A percentile compares a stretch with the other conserved stretches of the same genome.
These are phyloP conservation scores for Caenorhabditis imperialis DNA, from an alignment of 2,888 invertebrate genomes.

Conservation along the genomic window DNA sequence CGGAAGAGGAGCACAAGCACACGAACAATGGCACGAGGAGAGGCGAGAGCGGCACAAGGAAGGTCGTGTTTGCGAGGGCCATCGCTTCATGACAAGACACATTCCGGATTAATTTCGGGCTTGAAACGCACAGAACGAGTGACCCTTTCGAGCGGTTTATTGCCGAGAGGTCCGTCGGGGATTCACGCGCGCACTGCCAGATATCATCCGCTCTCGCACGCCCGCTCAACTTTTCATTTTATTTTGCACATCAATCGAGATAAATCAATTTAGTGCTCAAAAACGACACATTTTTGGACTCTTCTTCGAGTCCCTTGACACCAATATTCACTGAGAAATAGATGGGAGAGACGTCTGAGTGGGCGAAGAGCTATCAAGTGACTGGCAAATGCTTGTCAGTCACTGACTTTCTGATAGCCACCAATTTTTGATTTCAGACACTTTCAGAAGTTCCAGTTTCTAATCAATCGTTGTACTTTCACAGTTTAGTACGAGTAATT, in stretches of 20 bases:
- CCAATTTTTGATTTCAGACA: no score
- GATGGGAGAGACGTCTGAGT: background rate
- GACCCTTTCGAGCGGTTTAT: constrained; percentile 8
- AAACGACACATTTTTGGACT: constrained; percentile 40
- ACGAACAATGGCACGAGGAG: constrained; percentile 18
- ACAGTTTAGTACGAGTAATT: no score
- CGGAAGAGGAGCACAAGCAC: constrained; percentile 20
- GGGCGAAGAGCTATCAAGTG: no score
- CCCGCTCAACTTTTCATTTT: constrained; percentile 29
- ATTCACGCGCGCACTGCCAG: constrained; percentile 14
- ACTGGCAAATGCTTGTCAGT: constrained; percentile 14
- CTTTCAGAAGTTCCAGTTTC: no score
- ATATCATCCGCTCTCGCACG: constrained; percentile 20
- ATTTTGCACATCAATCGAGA: constrained; percentile 48
- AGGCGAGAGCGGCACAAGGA: constrained; percentile 3
- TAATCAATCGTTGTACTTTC: no score
- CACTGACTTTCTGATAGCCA: background rate
- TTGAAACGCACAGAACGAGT: background rate
- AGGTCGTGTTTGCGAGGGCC: constrained; percentile 29
- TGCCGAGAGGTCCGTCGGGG: constrained; percentile 8
- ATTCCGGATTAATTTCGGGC: constrained; percentile 12
- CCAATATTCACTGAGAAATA: constrained; percentile 41
- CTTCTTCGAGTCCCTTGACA: constrained; percentile 34
- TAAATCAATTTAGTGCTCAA: constrained; percentile 45
- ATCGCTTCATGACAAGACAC: constrained; percentile 18